Evolutionary conservation across 1,140 invertebrate genomes (phyloP).

Genomic region (Cryptotermes secundus): DNA sequence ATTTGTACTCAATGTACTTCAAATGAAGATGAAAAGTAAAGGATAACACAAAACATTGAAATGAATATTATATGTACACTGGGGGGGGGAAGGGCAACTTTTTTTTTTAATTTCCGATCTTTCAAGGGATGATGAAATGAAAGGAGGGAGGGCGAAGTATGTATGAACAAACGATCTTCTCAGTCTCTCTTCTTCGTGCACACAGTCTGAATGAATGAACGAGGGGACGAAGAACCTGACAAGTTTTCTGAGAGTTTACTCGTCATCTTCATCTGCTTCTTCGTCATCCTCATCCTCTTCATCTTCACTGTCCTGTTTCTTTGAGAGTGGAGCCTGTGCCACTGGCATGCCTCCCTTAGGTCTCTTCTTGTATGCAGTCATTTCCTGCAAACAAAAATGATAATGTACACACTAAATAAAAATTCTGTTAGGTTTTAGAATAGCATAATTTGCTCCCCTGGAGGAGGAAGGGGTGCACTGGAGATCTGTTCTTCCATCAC

Average conservation of each 20-base stretch:
- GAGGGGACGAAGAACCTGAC: conserved; percentile 43
- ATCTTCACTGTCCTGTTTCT: conserved; percentile 58
- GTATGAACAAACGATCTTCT: conserved; percentile 50
- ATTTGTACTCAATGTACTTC: not conserved
- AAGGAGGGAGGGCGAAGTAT: conserved; percentile 46
- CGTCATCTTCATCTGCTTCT: conserved; percentile 53
- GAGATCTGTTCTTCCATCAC: too few relatives aligned
- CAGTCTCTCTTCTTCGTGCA: conserved; percentile 47
- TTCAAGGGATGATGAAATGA: conserved; percentile 23
- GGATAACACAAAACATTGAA: conserved; percentile 22
- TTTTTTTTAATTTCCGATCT: conserved; percentile 21
- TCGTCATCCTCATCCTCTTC: conserved; percentile 59
- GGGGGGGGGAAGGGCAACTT: not conserved
- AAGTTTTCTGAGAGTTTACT: conserved; percentile 42
- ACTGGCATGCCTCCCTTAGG: conserved; percentile 54
- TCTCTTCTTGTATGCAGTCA: conserved; percentile 81
- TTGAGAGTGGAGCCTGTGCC: conserved; percentile 51
- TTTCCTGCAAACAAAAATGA: conserved; percentile 57
- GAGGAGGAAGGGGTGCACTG: too few relatives aligned
- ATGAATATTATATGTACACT: conserved; percentile 30
- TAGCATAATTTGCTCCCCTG: too few relatives aligned
- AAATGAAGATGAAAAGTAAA: not conserved
- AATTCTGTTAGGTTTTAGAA: too few relatives aligned
- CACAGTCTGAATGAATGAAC: conserved; percentile 56
- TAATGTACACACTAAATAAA: not conserved